These are phyloP conservation scores for Lucilia sericata DNA, from an alignment of 1,140 invertebrate genomes.

Conservation along the genomic window DNA sequence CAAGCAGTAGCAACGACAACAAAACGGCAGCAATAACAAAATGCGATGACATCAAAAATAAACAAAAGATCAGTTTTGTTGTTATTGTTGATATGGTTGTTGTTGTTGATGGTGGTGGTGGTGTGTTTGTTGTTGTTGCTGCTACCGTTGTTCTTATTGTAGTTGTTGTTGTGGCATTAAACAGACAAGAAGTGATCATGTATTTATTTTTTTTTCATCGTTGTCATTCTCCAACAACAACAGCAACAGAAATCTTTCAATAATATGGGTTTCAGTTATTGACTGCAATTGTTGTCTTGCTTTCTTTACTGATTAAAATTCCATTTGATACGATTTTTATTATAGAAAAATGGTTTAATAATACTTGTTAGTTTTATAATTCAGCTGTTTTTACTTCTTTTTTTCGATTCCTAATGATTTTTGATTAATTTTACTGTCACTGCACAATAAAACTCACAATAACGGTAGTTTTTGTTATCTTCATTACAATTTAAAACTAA, in stretches of 20 bases:
- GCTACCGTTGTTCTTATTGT: background rate
- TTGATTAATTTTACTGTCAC: no score
- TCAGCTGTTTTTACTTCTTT: no score
- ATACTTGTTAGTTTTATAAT: no score
- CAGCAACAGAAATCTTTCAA: background rate
- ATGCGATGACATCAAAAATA: constrained; percentile 16
- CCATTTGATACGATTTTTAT: background rate
- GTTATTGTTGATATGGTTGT: background rate
- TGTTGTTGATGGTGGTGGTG: background rate
- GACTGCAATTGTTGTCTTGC: background rate
- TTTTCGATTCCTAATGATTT: no score
- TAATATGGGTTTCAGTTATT: background rate
- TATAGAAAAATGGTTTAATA: no score
- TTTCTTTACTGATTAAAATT: background rate
- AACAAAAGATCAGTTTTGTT: constrained; percentile 1
- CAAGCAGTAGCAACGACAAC: background rate
- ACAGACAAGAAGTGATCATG: constrained; percentile 22
- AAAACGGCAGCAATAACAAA: constrained; percentile 8
- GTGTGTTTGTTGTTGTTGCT: background rate
- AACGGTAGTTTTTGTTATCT: background rate
- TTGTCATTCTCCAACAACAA: background rate
- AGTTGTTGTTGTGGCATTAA: background rate
- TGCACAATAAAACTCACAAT: no score
- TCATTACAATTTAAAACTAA: background rate
- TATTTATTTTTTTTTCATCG: background rate